Conservation (phyloP, 1,140 invertebrate species). For the Centruroides sculpturatus region DNA sequence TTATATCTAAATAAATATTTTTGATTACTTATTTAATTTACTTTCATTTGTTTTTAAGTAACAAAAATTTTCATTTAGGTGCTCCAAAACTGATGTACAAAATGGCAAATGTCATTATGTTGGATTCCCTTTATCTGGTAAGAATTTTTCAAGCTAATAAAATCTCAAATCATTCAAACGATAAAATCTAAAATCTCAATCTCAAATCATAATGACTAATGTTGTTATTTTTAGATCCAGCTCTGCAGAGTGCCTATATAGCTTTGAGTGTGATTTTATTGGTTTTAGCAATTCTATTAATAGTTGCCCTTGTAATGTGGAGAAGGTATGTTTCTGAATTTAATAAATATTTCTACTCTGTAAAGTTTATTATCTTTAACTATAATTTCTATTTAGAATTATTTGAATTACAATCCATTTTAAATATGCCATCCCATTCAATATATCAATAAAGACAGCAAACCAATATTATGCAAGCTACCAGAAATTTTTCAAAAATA, state of each 20-base stretch:
- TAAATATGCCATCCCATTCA: too few relatives aligned
- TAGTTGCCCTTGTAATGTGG: conserved; percentile 19
- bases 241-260: conserved; percentile 12
- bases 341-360: too few relatives aligned
- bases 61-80: background rate
- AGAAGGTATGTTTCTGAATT: conserved; percentile 23
- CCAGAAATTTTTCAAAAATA: too few relatives aligned
- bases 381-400: too few relatives aligned
- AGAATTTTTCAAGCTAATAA: background rate
- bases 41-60: background rate
- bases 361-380: too few relatives aligned
- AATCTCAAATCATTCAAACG: background rate
- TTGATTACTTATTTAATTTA: background rate
- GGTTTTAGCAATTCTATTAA: conserved; percentile 5
- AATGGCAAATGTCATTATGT: conserved; percentile 11
- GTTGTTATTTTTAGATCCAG: conserved; percentile 6
- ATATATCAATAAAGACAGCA: too few relatives aligned
- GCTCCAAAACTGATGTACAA: conserved; percentile 5
- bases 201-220: background rate
- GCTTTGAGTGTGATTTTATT: conserved; percentile 12
- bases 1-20: too few relatives aligned
- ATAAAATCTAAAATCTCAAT: background rate
- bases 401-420: too few relatives aligned
- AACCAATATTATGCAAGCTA: too few relatives aligned
- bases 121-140: conserved; percentile 10